Evolutionary conservation across 2,888 invertebrate genomes (phyloP), one percentile per base, ranked within the genome.

Genomic region (Drosophila tanythrix): DNA sequence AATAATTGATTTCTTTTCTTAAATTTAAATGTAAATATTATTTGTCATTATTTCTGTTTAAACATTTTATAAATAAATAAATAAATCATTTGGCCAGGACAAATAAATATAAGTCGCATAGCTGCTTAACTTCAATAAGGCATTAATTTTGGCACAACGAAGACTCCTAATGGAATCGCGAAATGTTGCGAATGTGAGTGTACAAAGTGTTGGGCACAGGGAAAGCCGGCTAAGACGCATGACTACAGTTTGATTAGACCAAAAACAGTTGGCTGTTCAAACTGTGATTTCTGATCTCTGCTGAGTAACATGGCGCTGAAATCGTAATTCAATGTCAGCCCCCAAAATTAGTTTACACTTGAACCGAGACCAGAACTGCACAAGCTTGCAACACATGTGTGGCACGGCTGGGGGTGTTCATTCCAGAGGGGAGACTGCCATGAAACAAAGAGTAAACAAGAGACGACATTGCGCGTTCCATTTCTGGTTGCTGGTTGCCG

Each of bases 301-400:
- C 31, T 51, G 68, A 48, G 72, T 72, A 56, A 72, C 73, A 66
- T 61, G 74, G 48, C 61, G 50, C 46, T 53, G 29, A 76, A 76
- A 79, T 70, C 79, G 76, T 81, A 87, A 74, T 80, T 80, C 85
- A 87, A 82, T 84, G 85, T 78, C 82, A 70, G 70, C 46, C 61
- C 56, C 53, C 64, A 60, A 88, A 83, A 88, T 88, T 74, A 83
- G 81, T 82, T 81, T 87, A 74, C 84, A 79, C 79, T 83, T 83
- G 80, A 77, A 74, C 50, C 57, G 40, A 27, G 27, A 15, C 40
- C 21, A 10, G 64, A 70, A 53, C 62, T 63, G 74, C 27, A 27
- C 25, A 27, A 15, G 46, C 35, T 27, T 29, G 53, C 13, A 15
- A 31, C 27, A 50, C 38, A 56, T 38, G 13, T 8, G n/a, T 15